Conservation (phyloP, 2,113 vertebrate genomes). For the Oryzias melastigma region DNA sequence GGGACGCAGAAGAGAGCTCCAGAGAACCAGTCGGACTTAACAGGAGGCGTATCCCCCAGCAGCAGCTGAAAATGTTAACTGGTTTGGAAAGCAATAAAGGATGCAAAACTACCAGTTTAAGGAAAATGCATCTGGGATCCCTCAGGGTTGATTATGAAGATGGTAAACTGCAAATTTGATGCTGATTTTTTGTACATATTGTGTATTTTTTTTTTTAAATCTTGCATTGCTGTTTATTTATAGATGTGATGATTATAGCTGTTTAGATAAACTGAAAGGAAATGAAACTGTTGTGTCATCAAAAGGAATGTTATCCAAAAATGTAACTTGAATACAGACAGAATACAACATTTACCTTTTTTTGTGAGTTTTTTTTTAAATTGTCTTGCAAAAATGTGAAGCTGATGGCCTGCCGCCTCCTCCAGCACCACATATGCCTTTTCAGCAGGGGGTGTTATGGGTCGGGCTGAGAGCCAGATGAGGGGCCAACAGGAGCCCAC, state of each 20-base stretch:
- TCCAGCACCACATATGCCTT: conserved; percentile 65
- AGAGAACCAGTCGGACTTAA: conserved; percentile 3
- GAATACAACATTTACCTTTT: conserved; percentile 21
- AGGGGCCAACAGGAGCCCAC: conserved; percentile 50
- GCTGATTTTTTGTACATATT: conserved; percentile 47
- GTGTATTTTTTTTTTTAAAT: conserved; percentile 35
- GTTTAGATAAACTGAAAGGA: not conserved
- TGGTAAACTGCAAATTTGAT: conserved; percentile 6
- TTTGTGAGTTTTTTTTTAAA: conserved; percentile 23
- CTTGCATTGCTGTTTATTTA: conserved; percentile 53
- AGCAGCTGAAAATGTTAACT: conserved; percentile 8
- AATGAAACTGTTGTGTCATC: not conserved
- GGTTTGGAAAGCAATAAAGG: not conserved
- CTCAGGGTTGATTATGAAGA: conserved; percentile 26
- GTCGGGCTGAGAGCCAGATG: conserved; percentile 66
- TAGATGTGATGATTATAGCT: conserved; percentile 37
- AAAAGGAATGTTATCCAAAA: conserved; percentile 12
- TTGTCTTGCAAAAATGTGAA: conserved; percentile 23
- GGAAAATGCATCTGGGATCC: not conserved
- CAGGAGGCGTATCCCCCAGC: not conserved
- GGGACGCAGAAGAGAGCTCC: conserved; percentile 13
- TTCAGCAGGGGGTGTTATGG: conserved; percentile 56
- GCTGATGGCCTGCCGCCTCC: conserved; percentile 38
- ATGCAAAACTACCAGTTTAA: not conserved
- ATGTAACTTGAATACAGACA: conserved; percentile 24